Conservation (phyloP, 2,797 vertebrate species). For the Nyctalus aviator region DNA sequence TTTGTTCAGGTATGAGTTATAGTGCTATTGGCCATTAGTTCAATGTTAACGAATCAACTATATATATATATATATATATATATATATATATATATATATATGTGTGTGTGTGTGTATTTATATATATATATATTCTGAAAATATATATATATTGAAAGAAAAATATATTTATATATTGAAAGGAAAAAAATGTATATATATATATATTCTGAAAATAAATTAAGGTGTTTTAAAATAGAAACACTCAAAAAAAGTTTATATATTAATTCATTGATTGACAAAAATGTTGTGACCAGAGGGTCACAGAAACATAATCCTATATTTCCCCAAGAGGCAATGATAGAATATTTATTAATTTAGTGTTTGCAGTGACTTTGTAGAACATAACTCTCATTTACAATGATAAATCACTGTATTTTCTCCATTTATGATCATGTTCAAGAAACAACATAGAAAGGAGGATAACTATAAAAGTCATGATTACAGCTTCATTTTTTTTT, state of each 20-base stretch:
- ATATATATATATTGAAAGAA: too few relatives aligned
- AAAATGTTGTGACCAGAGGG: not conserved
- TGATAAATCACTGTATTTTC: not conserved
- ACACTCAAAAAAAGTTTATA: not conserved
- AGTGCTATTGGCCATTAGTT: not conserved
- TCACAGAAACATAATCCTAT: not conserved
- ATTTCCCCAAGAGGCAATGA: not conserved
- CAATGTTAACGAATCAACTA: not conserved
- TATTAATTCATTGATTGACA: not conserved
- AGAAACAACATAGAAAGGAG: not conserved
- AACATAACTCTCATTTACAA: not conserved
- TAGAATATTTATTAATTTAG: not conserved
- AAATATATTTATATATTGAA: not conserved
- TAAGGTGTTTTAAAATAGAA: not conserved
- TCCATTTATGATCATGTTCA: not conserved
- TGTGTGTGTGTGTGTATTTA: not conserved
- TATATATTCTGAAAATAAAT: not conserved
- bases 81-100: too few relatives aligned
- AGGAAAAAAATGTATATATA: too few relatives aligned
- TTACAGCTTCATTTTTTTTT: conserved; percentile 6
- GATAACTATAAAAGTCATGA: not conserved
- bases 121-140: not conserved
- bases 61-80: not conserved
- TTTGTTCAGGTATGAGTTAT: not conserved
- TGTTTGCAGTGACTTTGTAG: not conserved